Base-by-base conservation (phyloP, 2,888 invertebrate genomes). In the Eustalomyia histrio region DNA sequence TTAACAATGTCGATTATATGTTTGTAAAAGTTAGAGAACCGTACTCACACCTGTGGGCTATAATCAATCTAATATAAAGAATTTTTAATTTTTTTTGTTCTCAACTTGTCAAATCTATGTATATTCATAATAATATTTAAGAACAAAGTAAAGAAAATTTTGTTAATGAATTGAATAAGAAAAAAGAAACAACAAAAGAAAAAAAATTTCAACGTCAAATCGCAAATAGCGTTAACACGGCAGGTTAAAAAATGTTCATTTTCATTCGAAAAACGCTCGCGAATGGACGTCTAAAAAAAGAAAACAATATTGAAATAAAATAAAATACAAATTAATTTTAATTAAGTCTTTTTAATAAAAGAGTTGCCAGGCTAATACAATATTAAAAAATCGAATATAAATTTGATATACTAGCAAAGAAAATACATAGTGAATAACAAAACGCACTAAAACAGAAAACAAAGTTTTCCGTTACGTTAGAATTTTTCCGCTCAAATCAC, bases 231-330 rank as follows among this genome's bases (percentile, higher is more conserved):
- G 55, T 65, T 7, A 39, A 65, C 35, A 55, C 39, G 21, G 55
- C 67, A 67, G 67, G 55, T 63, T 74, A 64, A 57, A 55, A 61
- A 76, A 69, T 65, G 85, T 87, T 87, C 87, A 88, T 89, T 88
- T 88, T 89, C 87, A 85, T 83, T 85, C 84, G 84, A 82, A 85
- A 85, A 85, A 85, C 85, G 87, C 83, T 87, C 85, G 88, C 85
- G 88, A 89, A 85, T 86, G 85, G 89, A 86, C 87, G 88, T 86
- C 83, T 17, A 29, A 74, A 53, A 61, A 29, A 57, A 50, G 52
- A 24, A 71, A 71, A 47, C 50, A 61, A 39, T 17, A 29, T 21
- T 29, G 12, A 68, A 57, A 43, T 24, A 16, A 43, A 57, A 39
- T n/a, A 61, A 33, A 76, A 64, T 55, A 57, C n/a, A 29, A 55